Percentiles rank a stretch among this genome's conserved stretches.
phyloP scores from a whole-genome alignment of 2,113 vertebrate genomes.

The Dicaeum eximium region DNA sequence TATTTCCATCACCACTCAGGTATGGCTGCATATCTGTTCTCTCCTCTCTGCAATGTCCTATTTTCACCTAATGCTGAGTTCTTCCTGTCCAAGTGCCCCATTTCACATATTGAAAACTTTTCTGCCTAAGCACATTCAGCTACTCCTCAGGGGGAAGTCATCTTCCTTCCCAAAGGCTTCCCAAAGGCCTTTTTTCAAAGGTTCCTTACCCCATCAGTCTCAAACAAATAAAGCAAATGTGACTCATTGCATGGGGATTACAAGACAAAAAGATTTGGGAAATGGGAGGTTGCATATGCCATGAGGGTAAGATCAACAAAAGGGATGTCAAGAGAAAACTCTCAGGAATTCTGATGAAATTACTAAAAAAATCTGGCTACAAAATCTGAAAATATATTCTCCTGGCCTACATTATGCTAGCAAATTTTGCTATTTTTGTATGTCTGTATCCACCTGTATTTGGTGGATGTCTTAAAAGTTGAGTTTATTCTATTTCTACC shows the following conservation, averaged over 20 bases:
- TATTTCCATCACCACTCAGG: neutral
- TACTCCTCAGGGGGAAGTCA: neutral
- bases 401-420: neutral
- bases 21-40: neutral
- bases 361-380: neutral
- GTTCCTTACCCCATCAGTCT: neutral
- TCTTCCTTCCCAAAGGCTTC: neutral
- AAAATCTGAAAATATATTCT: neutral
- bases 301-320: neutral
- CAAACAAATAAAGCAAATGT: constrained; percentile 10
- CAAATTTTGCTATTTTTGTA: neutral
- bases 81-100: neutral
- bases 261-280: neutral
- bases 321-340: neutral
- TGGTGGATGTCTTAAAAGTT: neutral
- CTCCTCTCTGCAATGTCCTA: neutral
- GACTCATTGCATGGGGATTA: neutral
- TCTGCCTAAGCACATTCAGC: neutral
- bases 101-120: neutral
- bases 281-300: neutral
- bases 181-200: neutral
- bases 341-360: neutral
- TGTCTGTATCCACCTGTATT: neutral
- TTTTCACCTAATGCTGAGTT: neutral
- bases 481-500: neutral